Conservation (phyloP, 2,113 vertebrate species). For the Conger conger region DNA sequence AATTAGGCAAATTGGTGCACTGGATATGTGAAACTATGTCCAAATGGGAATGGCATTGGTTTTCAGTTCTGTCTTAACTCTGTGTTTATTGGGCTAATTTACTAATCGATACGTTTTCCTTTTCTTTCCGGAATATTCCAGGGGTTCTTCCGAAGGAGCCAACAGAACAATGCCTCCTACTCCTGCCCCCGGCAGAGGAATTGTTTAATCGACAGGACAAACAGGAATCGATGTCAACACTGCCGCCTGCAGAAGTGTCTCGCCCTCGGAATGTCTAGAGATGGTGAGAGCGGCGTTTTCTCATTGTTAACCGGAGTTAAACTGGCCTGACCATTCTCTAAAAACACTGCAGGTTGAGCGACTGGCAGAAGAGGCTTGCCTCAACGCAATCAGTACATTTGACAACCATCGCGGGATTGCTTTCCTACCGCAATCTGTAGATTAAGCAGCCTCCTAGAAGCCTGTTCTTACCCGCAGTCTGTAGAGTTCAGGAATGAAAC, state of each 20-base stretch:
- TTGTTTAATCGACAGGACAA: constrained; percentile 99
- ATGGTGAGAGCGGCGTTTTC: constrained; percentile 75
- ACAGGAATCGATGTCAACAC: constrained; percentile 98
- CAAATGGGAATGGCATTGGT: no score
- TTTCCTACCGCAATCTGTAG: background rate
- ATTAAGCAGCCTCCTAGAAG: background rate
- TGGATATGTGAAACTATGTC: no score
- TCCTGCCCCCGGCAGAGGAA: constrained; percentile 99
- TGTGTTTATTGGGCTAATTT: background rate
- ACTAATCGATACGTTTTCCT: background rate
- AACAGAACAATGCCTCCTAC: constrained; percentile 98
- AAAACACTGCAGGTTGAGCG: background rate
- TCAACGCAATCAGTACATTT: background rate
- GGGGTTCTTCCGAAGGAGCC: constrained; percentile 98
- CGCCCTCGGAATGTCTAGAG: constrained; percentile 98
- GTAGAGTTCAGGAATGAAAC: background rate
- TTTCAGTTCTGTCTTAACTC: background rate
- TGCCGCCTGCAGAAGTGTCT: constrained; percentile 99
- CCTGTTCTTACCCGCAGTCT: background rate
- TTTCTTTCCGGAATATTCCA: constrained; percentile 49
- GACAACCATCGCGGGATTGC: background rate
- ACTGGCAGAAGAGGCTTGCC: background rate
- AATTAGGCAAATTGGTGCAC: no score
- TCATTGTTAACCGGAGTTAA: background rate
- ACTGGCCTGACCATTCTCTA: background rate